Percentiles rank a stretch among this genome's conserved stretches.
These are phyloP conservation scores for Syngnathus floridae DNA, from an alignment of 2,113 vertebrate genomes.

Conservation along the genomic window DNA sequence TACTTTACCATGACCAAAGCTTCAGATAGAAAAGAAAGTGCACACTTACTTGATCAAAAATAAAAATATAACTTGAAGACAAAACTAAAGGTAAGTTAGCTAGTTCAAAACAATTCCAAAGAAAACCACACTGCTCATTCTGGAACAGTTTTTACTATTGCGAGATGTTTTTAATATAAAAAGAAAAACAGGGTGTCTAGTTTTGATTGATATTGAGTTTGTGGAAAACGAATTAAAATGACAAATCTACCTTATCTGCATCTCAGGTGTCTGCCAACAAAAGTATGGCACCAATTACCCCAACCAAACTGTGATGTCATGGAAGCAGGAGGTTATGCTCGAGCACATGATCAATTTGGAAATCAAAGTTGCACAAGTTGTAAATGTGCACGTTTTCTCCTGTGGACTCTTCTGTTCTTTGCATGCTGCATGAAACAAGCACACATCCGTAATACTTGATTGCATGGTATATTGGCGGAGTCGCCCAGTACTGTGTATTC, in stretches of 20 bases:
- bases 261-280: not conserved
- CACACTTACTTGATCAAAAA: not conserved
- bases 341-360: not conserved
- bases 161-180: not conserved
- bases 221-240: no score
- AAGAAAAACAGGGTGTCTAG: not conserved
- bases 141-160: not conserved
- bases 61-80: not conserved
- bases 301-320: not conserved
- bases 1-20: not conserved
- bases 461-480: conserved; percentile 59
- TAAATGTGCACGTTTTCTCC: conserved; percentile 53
- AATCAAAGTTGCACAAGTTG: conserved; percentile 15
- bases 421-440: conserved; percentile 72
- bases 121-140: not conserved
- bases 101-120: not conserved
- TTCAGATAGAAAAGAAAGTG: not conserved
- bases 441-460: conserved; percentile 59
- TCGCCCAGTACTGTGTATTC: conserved; percentile 58
- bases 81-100: conserved; percentile 8
- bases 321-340: not conserved
- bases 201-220: no score
- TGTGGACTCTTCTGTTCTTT: conserved; percentile 52
- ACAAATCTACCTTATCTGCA: no score
- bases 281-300: not conserved